Percentiles rank a stretch among this genome's conserved stretches.
phyloP scores from a whole-genome alignment of 1,140 invertebrate genomes.

The Drosophila seguyi region DNA sequence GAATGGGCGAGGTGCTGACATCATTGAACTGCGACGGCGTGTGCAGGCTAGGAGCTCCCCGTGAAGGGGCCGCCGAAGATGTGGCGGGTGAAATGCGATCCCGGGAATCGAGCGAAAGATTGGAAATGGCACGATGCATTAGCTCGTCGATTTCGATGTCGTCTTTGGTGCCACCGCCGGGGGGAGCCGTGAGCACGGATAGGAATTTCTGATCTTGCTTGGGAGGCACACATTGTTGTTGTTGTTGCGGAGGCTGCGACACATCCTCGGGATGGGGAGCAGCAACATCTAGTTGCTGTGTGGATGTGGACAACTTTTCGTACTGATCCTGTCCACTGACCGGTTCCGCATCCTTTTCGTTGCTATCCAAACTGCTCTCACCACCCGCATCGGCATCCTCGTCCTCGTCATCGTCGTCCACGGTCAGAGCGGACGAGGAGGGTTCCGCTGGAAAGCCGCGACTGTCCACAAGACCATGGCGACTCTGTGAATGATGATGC shows the following conservation, averaged over 20 bases:
- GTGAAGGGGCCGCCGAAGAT: constrained; percentile 59
- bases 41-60: constrained; percentile 41
- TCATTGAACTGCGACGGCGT: constrained; percentile 78
- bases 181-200: constrained; percentile 40
- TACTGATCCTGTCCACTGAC: constrained; percentile 75
- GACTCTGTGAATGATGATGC: constrained; percentile 21
- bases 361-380: constrained; percentile 76
- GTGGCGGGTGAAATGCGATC: constrained; percentile 77
- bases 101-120: constrained; percentile 80
- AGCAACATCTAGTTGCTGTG: constrained; percentile 63
- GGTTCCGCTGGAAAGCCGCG: constrained; percentile 75
- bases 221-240: constrained; percentile 43
- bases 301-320: constrained; percentile 77
- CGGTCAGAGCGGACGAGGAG: constrained; percentile 73
- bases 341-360: constrained; percentile 69
- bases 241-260: background rate
- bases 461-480: constrained; percentile 70
- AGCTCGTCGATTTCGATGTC: constrained; percentile 84
- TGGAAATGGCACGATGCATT: constrained; percentile 84
- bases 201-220: constrained; percentile 80
- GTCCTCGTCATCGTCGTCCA: constrained; percentile 79
- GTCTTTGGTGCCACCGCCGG: constrained; percentile 58
- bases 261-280: constrained; percentile 9
- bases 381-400: constrained; percentile 71
- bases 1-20: constrained; percentile 83